phyloP scores from a whole-genome alignment of 2,113 vertebrate genomes.

The Acanthisitta chloris region DNA sequence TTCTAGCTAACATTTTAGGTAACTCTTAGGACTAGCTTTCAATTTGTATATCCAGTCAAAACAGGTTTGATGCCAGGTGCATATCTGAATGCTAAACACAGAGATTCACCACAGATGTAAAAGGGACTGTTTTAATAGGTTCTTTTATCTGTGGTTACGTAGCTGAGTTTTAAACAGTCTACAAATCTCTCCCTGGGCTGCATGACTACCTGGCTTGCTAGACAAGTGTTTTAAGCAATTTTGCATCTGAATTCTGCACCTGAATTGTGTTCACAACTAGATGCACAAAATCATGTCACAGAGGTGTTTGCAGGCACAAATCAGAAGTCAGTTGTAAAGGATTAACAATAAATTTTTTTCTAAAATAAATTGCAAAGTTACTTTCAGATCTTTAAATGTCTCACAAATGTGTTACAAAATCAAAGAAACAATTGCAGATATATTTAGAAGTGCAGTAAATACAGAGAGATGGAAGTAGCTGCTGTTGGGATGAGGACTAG shows the following conservation, averaged over 20 bases:
- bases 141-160: not conserved
- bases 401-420: not conserved
- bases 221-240: not conserved
- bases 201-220: not conserved
- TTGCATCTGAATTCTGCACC: not conserved
- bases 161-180: not conserved
- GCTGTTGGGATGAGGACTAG: not conserved
- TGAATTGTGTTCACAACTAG: not conserved
- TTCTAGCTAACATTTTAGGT: not conserved
- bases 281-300: not conserved
- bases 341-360: not conserved
- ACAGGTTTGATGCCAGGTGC: not conserved
- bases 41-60: not conserved
- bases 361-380: not conserved
- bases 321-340: not conserved
- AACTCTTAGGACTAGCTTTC: not conserved
- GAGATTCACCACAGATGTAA: not conserved
- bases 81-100: not conserved
- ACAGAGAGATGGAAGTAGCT: not conserved
- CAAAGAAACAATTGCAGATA: not conserved
- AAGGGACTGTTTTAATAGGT: not conserved
- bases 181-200: not conserved
- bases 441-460: not conserved
- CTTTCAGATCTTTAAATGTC: not conserved
- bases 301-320: not conserved